Evolutionary conservation across 2,888 invertebrate species (phyloP), one percentile per base, ranked within the genome.

Genomic region (Megamerina dolium): DNA sequence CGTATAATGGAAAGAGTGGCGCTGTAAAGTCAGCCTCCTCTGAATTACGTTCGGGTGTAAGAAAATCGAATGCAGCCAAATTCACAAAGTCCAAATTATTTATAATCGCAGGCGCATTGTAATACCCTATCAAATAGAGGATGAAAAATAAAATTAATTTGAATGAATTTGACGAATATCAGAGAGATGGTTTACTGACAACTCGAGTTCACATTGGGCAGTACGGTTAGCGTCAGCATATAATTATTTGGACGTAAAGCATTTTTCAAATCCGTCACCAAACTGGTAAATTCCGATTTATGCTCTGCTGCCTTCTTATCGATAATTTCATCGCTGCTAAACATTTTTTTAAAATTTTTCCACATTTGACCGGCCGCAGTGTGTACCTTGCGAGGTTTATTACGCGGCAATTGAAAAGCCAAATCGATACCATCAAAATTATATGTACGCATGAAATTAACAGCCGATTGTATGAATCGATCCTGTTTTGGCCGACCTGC

Each of bases 401-500:
- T 77, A 41, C 77, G 79, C 3, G 89, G 84, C 73, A 90, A 85
- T 68, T 90, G 83, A 85, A 90, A 90, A 2, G 84, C 85, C 39
- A 91, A 74, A 64, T 93, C 92, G 20, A 92, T 73, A 3, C 92
- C 92, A 64, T 92, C 91, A 57, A 93, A 92, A 5, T 82, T 82
- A 59, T 88, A 83, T 37, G 83, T 81, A 45, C 81, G 82, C 21
- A 86, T 70, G 17, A 88, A 53, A 3, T 79, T 72, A 26, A 81
- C 79, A 2, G 82, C 83, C 3, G 87, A 87, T 63, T 83, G 84
- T 27, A 87, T 81, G 59, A 89, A 88, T 16, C 53, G 56, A 29
- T 64, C 58, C 17, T 65, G 63, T 2, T 79, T 76, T 0, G 80
- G 79, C 46, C 85, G 78, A 10, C 80, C 77, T 0, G 82, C 78